These are phyloP conservation scores for Penaeus vannamei DNA, from an alignment of 1,140 invertebrate genomes.

Conservation along the genomic window DNA sequence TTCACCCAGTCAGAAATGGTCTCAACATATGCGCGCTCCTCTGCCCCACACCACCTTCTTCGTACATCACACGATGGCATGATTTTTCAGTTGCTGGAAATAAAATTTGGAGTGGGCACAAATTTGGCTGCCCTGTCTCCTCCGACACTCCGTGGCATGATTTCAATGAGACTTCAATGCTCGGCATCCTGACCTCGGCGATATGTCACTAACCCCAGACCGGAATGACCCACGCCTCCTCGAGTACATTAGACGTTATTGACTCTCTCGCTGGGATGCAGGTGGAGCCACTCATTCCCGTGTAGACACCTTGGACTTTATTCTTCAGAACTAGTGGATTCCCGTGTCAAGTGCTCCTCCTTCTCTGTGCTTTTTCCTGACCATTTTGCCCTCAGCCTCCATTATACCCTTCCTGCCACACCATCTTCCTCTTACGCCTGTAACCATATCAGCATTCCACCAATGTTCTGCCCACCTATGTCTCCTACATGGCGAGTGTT, in stretches of 20 bases:
- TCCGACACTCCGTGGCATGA: slow-evolving; percentile 1
- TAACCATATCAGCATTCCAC: not conserved
- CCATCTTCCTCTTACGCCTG: not conserved
- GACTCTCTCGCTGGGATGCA: not conserved
- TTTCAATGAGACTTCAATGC: slow-evolving; percentile 14
- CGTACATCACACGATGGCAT: too few relatives aligned
- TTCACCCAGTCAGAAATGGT: too few relatives aligned
- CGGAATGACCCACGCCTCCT: not conserved
- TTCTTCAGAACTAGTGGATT: not conserved
- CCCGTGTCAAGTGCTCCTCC: not conserved
- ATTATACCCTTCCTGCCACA: not conserved
- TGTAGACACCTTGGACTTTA: not conserved
- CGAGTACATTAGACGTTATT: not conserved
- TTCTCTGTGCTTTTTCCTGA: not conserved
- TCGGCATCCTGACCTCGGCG: not conserved
- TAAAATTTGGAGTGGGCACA: not conserved
- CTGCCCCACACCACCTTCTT: too few relatives aligned
- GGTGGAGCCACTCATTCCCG: slow-evolving; percentile 1
- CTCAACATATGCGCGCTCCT: too few relatives aligned
- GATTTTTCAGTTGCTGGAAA: too few relatives aligned
- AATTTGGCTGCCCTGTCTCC: not conserved
- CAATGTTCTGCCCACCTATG: not conserved
- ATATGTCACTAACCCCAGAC: not conserved
- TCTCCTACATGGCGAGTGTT: not conserved
- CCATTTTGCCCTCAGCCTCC: not conserved